Evolutionary conservation across 1,140 invertebrate species (phyloP).

Genomic region (Venturia canescens): DNA sequence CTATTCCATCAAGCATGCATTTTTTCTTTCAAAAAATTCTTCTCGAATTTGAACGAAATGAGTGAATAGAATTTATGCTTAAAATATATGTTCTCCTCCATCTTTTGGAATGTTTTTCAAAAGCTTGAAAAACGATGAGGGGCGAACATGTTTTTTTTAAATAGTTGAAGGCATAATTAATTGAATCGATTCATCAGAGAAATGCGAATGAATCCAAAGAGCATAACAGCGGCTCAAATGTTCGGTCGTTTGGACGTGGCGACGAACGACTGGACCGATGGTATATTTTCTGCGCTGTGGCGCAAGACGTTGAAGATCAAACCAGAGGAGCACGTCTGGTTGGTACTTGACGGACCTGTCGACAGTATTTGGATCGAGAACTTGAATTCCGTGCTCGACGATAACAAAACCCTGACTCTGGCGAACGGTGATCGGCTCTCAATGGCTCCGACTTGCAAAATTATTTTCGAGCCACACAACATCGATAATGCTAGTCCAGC

Average conservation of each 20-base stretch:
- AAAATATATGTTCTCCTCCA: no score
- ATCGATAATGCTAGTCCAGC: conserved; percentile 98
- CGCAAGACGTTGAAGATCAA: conserved; percentile 94
- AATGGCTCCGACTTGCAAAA: conserved; percentile 95
- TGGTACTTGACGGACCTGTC: conserved; percentile 96
- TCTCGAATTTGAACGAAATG: no score
- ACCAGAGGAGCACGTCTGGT: conserved; percentile 92
- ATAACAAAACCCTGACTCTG: conserved; percentile 95
- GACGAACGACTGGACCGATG: conserved; percentile 99
- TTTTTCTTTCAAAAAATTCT: no score
- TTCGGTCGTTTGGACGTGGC: conserved; percentile 96
- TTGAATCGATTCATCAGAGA: conserved; percentile 85
- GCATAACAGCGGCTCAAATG: conserved; percentile 98
- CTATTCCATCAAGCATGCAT: no score
- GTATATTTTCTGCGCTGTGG: conserved; percentile 98
- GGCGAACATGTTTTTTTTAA: no score
- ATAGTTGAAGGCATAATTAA: conserved; percentile 26
- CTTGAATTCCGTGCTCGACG: conserved; percentile 96
- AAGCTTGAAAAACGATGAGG: no score
- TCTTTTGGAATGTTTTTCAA: no score
- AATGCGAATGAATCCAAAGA: conserved; percentile 99
- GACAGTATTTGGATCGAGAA: conserved; percentile 99
- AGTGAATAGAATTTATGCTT: no score
- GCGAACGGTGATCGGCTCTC: conserved; percentile 95
- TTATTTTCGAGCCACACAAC: conserved; percentile 97